Evolutionary conservation across 2,797 vertebrate genomes (phyloP).

Genomic region (Carapus acus): DNA sequence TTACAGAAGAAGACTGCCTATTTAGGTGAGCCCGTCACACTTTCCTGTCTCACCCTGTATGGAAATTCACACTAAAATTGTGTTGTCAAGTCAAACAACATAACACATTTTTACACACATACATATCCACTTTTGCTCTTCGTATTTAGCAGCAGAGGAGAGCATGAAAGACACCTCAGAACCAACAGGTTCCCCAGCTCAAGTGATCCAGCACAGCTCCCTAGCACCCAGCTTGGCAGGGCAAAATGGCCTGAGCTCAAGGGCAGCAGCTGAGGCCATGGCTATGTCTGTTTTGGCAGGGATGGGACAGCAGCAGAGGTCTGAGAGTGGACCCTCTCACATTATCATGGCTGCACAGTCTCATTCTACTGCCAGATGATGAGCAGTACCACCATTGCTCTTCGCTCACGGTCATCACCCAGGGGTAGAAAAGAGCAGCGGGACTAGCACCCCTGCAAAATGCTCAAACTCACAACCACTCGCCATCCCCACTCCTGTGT

Average conservation of each 20-base stretch:
- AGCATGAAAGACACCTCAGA: constrained; percentile 88
- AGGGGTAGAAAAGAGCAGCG: constrained; percentile 46
- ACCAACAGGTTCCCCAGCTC: constrained; percentile 85
- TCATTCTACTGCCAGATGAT: constrained; percentile 96
- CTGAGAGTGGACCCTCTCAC: constrained; percentile 74
- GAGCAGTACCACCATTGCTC: constrained; percentile 59
- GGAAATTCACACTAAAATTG: too few relatives aligned
- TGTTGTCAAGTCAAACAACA: too few relatives aligned
- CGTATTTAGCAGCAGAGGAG: constrained; percentile 67
- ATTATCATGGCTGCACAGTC: constrained; percentile 97
- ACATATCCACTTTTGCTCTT: too few relatives aligned
- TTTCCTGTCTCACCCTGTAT: neutral
- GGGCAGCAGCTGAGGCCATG: constrained; percentile 90
- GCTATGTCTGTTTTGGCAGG: constrained; percentile 94
- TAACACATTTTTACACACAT: too few relatives aligned
- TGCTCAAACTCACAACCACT: constrained; percentile 26
- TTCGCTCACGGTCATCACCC: constrained; percentile 39
- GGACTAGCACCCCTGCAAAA: constrained; percentile 13
- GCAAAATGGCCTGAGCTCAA: constrained; percentile 83
- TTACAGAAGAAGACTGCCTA: constrained; percentile 94
- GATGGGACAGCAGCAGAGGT: constrained; percentile 82
- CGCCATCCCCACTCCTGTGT: neutral
- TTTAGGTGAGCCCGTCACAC: constrained; percentile 73
- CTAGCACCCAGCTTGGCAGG: constrained; percentile 71
- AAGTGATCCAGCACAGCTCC: constrained; percentile 94